Evolutionary conservation across 2,797 vertebrate genomes (phyloP), one percentile per base, ranked within the genome.

Genomic region (Nasua narica): DNA sequence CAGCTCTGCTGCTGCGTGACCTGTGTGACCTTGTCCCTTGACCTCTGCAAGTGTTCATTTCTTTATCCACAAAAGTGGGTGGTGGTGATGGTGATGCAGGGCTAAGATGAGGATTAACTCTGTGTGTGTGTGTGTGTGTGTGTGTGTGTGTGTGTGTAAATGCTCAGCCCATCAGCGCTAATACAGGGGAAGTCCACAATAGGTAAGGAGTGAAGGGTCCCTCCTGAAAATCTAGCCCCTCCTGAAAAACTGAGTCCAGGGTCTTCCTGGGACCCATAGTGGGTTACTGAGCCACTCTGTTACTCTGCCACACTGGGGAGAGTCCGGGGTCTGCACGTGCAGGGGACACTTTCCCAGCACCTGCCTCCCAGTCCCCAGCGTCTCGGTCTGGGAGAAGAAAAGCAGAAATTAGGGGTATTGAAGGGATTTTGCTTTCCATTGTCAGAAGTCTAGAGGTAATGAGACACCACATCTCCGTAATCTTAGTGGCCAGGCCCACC

Each of bases 401-500:
- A 58, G 0, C 18, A 23, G 25, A 56, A 79, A 32, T 23, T 10
- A 37, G 13, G 23, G 7, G 5, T 7, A 0, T 2, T 23, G 37
- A 46, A 10, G 60, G 48, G 3, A 5, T 35, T 70, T 91, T 0
- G 1, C 62, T 25, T 50, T 78, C 52, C 29, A 4, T 0, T 5
- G 27, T 7, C 50, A 25, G 43, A 29, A 23, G 4, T 15, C 65
- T 46, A 32, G 50, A 37, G n/a, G 43, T 37, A 78, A 87, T 43
- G 16, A 10, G 65, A 32, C n/a, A 21, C 1, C 10, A 0, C 48
- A 23, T 3, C 14, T 60, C 37, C n/a, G 3, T 14, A 16, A 6
- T 27, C 10, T 13, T 29, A 32, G 58, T 3, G n/a, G 18, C 18
- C 35, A 37, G 0, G 9, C 6, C 14, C 14, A 23, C 11, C 3